Evolutionary conservation across 2,797 vertebrate genomes (phyloP).

Genomic region (Zalophus californianus): DNA sequence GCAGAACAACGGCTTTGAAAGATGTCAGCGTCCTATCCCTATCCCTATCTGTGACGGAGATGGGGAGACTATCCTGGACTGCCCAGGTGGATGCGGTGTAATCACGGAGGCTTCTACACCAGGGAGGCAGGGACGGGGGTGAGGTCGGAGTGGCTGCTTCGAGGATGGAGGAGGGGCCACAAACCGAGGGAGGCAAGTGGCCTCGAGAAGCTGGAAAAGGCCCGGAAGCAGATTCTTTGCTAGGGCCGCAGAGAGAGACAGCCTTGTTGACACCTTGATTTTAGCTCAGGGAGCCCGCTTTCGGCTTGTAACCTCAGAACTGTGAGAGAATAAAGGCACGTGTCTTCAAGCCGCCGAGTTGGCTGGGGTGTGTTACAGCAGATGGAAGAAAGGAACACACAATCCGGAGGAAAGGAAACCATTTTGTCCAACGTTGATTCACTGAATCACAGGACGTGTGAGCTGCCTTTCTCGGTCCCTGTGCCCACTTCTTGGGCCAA

Average conservation of each 20-base stretch:
- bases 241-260: too few relatives aligned
- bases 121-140: too few relatives aligned
- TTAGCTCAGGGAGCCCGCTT: not conserved
- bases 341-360: not conserved
- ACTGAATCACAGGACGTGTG: too few relatives aligned
- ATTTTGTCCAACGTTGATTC: not conserved
- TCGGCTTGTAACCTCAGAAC: not conserved
- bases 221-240: too few relatives aligned
- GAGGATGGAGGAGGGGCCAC: not conserved
- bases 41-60: too few relatives aligned
- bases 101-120: not conserved
- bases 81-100: too few relatives aligned
- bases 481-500: not conserved
- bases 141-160: not conserved
- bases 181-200: too few relatives aligned
- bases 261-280: too few relatives aligned
- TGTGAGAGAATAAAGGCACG: not conserved
- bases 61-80: not conserved
- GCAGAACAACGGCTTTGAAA: not conserved
- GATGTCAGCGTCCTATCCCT: too few relatives aligned
- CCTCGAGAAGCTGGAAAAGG: not conserved
- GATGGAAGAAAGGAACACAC: not conserved
- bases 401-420: not conserved
- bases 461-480: not conserved
- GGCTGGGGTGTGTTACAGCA: not conserved